Evolutionary conservation across 1,140 invertebrate species (phyloP).

Genomic region (Choristoneura fumiferana): DNA sequence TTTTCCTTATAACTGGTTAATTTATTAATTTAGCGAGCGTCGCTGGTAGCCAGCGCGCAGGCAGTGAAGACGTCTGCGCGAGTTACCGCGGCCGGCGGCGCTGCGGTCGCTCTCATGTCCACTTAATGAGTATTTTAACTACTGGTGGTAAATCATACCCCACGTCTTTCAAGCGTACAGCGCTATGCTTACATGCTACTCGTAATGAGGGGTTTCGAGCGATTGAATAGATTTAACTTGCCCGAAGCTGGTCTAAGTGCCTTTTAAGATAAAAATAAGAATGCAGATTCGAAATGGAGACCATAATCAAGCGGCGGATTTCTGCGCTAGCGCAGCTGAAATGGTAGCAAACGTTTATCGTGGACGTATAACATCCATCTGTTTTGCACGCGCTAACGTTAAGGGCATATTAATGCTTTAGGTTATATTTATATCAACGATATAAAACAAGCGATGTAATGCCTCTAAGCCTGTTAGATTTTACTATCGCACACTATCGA

Average conservation of each 20-base stretch:
- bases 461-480: no score
- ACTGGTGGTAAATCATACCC: conserved; percentile 53
- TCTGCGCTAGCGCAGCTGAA: no score
- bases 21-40: no score
- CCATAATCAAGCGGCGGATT: background rate
- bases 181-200: conserved; percentile 11
- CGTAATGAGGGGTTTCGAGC: conserved; percentile 15
- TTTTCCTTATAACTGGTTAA: no score
- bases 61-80: conserved; percentile 40
- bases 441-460: no score
- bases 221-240: conserved; percentile 17
- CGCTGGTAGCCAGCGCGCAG: conserved; percentile 9
- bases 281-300: conserved; percentile 1
- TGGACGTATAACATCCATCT: no score
- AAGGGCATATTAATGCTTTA: no score
- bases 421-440: no score
- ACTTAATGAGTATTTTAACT: conserved; percentile 61
- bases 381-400: no score
- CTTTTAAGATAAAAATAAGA: conserved; percentile 9
- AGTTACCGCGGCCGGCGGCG: conserved; percentile 37
- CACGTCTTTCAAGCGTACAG: conserved; percentile 29
- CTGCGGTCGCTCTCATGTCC: conserved; percentile 43
- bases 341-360: no score
- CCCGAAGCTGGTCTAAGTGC: conserved; percentile 10
- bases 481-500: no score